Evolutionary conservation across 2,797 vertebrate species (phyloP).

Genomic region (Glyptemys insculpta): DNA sequence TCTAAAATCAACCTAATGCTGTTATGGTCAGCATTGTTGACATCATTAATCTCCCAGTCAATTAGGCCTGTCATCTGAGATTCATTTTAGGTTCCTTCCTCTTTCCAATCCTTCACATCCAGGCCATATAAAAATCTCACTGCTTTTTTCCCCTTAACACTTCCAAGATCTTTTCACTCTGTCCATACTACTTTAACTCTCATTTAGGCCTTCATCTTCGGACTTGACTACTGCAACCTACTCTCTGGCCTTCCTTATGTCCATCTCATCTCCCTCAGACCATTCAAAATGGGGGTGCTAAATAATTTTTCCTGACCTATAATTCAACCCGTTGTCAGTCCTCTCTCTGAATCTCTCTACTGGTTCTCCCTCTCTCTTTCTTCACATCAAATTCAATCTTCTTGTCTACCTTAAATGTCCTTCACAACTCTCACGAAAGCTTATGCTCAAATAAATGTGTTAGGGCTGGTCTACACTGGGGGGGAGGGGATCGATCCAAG

Average conservation of each 20-base stretch:
- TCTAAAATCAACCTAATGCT: neutral
- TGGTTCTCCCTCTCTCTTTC: neutral
- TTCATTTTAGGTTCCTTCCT: neutral
- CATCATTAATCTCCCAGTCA: neutral
- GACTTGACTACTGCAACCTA: rapidly evolving
- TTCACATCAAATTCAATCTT: neutral
- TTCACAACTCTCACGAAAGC: neutral
- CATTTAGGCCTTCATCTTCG: neutral
- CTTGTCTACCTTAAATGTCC: rapidly evolving
- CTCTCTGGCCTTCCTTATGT: neutral
- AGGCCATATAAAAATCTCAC: neutral
- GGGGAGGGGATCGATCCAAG: too few species aligned
- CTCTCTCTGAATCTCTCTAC: neutral
- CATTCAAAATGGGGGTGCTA: neutral
- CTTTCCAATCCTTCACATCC: neutral
- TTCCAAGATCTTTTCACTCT: neutral
- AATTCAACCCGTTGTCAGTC: rapidly evolving
- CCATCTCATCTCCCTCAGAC: neutral
- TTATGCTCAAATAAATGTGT: too few species aligned
- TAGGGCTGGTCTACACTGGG: too few species aligned
- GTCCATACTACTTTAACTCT: neutral
- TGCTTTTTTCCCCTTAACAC: neutral
- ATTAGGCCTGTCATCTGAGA: neutral
- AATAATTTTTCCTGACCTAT: neutral
- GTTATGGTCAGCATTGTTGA: neutral